Evolutionary conservation across 2,113 vertebrate genomes (phyloP), one percentile per base, ranked within the genome.

Genomic region (Cheirogaleus medius): DNA sequence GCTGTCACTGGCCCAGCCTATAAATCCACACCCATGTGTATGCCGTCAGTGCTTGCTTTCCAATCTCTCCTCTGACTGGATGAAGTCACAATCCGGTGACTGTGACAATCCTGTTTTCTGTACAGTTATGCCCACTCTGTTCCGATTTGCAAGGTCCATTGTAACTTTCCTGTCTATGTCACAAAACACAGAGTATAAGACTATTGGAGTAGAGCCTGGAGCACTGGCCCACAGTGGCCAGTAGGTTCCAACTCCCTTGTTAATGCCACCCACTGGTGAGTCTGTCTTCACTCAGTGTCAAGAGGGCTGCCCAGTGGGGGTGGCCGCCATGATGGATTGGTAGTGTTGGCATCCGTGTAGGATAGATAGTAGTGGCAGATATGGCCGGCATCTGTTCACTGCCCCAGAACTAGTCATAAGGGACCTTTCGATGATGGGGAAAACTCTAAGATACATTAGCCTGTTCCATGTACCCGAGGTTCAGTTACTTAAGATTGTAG

Each of bases 1-100:
- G 71, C 7, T 6, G 27, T 8, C n/a, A 11, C 3, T 8, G 34
- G 42, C 44, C 63, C 39, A 17, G 23, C 6, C 18, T 13, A 0
- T 13, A 2, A 6, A 1, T 5, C 8, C 12, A 5, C 5, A 25
- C 32, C 73, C 21, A 9, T 8, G 4, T 8, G 1, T 5, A 0
- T 0, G 27, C 12, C 2, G 21, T 18, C 1, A 8, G 11, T 37
- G 2, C 27, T 74, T 54, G 5, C 32, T 60, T 54, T 32, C 56
- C 37, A 14, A 54, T 20, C 37, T 2, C 4, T 27, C 27, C 42
- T 32, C 32, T 64, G 63, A 23, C 17, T 12, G 56, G 9, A 34
- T 3, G 3, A 34, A 17, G 4, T 29, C 63, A 3, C 7, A 27
- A 8, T 17, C 18, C n/a, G n/a, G n/a, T n/a, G n/a, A n/a, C n/a